phyloP scores from a whole-genome alignment of 64 coral and sea anemone genomes.

The Pachyseris speciosa region DNA sequence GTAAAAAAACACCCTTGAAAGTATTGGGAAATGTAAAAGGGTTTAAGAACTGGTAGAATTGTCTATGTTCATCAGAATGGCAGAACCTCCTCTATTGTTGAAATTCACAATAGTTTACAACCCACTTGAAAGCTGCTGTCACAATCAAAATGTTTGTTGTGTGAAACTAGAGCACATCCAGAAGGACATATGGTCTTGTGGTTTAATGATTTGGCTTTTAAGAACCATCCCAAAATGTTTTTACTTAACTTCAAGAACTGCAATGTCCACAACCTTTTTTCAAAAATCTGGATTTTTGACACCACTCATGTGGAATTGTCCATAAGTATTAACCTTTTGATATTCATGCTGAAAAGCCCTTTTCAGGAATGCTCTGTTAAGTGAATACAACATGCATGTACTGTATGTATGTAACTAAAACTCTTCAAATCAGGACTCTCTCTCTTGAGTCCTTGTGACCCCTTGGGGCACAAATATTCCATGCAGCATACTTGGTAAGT shows the following conservation, averaged over 20 bases:
- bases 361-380: too few relatives aligned
- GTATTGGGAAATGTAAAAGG: constrained; percentile 43
- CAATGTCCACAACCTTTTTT: background rate
- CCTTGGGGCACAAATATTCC: too few relatives aligned
- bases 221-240: background rate
- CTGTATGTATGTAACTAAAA: too few relatives aligned
- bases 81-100: background rate
- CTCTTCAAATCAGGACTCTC: too few relatives aligned
- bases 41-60: constrained; percentile 3
- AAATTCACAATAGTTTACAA: constrained; percentile 7
- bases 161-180: background rate
- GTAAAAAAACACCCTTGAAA: constrained; percentile 45
- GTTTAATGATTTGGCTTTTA: constrained; percentile 14
- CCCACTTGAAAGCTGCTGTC: constrained; percentile 7
- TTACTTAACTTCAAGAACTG: constrained; percentile 3
- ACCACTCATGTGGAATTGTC: background rate
- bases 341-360: too few relatives aligned
- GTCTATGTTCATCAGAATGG: background rate
- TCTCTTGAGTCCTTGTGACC: too few relatives aligned
- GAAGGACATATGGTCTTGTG: constrained; percentile 1
- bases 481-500: too few relatives aligned
- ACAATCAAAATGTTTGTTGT: background rate
- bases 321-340: background rate
- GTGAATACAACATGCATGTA: too few relatives aligned
- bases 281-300: background rate